Percentiles rank a stretch among this genome's conserved stretches.
Conservation (phyloP, 2,888 invertebrate species). For the Tolmerus cingulatus region DNA sequence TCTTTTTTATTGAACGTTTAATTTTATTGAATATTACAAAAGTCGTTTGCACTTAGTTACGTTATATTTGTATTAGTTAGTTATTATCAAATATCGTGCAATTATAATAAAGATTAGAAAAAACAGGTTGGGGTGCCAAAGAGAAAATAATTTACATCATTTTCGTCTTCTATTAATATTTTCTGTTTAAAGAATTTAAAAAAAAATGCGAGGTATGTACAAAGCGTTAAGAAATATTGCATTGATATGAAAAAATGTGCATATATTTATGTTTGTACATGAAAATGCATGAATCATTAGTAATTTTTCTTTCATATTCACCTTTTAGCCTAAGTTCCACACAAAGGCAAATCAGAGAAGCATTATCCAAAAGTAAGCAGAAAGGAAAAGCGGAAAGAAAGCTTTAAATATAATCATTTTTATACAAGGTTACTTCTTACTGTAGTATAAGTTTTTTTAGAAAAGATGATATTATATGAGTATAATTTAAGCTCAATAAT, state of each 20-base stretch:
- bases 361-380: neutral
- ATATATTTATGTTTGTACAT: neutral
- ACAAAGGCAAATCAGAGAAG: conserved; percentile 2
- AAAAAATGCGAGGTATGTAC: neutral
- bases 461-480: neutral
- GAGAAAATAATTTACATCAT: neutral
- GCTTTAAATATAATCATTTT: neutral
- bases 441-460: neutral
- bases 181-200: neutral
- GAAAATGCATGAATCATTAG: neutral
- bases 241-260: neutral
- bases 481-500: neutral
- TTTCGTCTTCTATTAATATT: neutral
- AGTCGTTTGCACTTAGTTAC: too few relatives aligned
- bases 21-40: too few relatives aligned
- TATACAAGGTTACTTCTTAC: neutral
- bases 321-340: conserved; percentile 36
- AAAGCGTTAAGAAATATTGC: neutral
- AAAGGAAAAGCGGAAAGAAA: neutral
- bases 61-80: too few relatives aligned
- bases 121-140: neutral
- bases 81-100: neutral
- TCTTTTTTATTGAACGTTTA: too few relatives aligned
- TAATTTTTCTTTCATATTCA: neutral
- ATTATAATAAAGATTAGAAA: neutral